A percentile compares a stretch with the other conserved stretches of the same genome.
phyloP scores from a whole-genome alignment of 1,140 invertebrate genomes.

The Zaprionus taronus region DNA sequence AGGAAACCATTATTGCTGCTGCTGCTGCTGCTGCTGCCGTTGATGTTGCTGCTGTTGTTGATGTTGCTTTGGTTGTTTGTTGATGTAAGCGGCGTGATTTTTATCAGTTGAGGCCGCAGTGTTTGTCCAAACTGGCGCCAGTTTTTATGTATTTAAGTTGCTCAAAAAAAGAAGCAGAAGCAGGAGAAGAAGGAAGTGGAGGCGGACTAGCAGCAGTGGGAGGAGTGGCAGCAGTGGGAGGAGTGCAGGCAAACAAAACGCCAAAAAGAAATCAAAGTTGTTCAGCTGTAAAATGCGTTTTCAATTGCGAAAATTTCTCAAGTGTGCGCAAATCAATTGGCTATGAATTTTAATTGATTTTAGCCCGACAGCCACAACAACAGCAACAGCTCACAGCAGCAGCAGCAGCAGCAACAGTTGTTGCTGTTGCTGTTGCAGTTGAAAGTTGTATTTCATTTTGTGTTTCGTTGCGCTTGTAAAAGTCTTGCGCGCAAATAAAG shows the following conservation, averaged over 20 bases:
- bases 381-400: slow-evolving; percentile 8
- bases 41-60: slow-evolving; percentile 25
- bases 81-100: slow-evolving; percentile 61
- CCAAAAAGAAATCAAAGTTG: slow-evolving; percentile 18
- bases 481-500: slow-evolving; percentile 64
- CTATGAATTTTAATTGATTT: slow-evolving; percentile 84
- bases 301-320: slow-evolving; percentile 47
- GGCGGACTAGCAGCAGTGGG: background rate
- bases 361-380: slow-evolving; percentile 48
- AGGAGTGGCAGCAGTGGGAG: background rate
- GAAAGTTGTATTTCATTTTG: slow-evolving; percentile 78
- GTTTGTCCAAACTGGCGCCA: slow-evolving; percentile 70
- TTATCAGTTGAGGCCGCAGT: slow-evolving; percentile 56
- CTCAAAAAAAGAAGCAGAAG: slow-evolving; percentile 5
- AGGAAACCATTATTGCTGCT: slow-evolving; percentile 30
- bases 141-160: slow-evolving; percentile 48
- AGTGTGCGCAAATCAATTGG: slow-evolving; percentile 76
- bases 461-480: slow-evolving; percentile 80
- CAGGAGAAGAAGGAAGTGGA: background rate
- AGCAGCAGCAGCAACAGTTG: slow-evolving; percentile 16
- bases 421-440: slow-evolving; percentile 35
- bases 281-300: slow-evolving; percentile 34
- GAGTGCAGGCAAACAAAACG: background rate
- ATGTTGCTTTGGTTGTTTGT: slow-evolving; percentile 42
- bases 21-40: slow-evolving; percentile 21